Evolutionary conservation across 2,888 invertebrate species (phyloP), one percentile per base, ranked within the genome.

Genomic region (Eupithecia subfuscata): DNA sequence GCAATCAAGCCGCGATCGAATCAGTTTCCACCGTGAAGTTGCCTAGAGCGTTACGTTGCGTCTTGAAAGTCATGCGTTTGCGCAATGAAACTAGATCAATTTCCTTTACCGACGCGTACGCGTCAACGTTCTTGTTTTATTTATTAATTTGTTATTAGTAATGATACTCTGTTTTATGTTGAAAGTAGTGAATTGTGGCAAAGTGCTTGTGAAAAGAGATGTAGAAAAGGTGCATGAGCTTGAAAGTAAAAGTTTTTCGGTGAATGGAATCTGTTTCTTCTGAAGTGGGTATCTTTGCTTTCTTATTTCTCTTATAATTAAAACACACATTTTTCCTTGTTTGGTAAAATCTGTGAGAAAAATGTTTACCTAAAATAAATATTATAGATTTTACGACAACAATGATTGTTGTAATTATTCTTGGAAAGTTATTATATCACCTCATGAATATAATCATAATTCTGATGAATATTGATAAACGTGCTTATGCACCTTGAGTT

Each of bases 171-270:
- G 14, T 37, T 75, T 73, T 40, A 45, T 68, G 43, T 65, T 77
- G 63, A 75, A 77, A 68, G 70, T 72, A 25, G 16, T 75, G 7
- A 18, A 74, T 73, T 75, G 73, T 75, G 75, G 37, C 18, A 74
- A 56, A 67, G 71, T 70, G 52, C 60, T 63, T 22, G 69, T 73
- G 60, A 70, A 68, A 73, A 73, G 52, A 64, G 18, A 73, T 45
- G 69, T 69, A 14, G 60, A 60, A 64, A 75, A 70, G 67, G 73
- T 75, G 70, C 63, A 60, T 64, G 40, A 65, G 65, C 67, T 75
- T 67, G 52, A 75, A 75, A 70, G 73, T 77, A 73, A 74, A 67
- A 74, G 69, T 69, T 4, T 64, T 70, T 70, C 72, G 74, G 77
- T 77, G 74, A 77, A 74, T 68, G 77, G 72, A 70, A 40, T 52